Conservation (phyloP, 1,140 invertebrate genomes). For the Antheraea mylitta region DNA sequence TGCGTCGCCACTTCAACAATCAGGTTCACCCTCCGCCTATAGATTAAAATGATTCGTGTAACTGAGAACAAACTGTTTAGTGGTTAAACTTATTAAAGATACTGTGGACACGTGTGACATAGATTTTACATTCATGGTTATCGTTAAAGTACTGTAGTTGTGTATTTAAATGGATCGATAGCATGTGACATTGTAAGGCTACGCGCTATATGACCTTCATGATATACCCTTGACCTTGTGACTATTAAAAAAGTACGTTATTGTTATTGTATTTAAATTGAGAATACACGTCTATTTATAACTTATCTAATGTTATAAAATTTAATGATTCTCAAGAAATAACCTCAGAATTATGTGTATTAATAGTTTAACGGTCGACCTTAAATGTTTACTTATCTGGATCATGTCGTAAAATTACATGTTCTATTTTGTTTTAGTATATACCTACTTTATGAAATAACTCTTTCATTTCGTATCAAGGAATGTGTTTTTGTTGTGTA, state of each 20-base stretch:
- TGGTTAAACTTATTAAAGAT: neutral
- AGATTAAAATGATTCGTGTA: no score
- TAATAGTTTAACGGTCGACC: constrained; percentile 9
- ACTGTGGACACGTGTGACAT: neutral
- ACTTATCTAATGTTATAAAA: neutral
- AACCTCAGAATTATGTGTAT: neutral
- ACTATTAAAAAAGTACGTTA: neutral
- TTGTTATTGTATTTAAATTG: neutral
- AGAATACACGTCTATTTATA: neutral
- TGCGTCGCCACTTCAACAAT: no score
- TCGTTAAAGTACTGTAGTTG: neutral
- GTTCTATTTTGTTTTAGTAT: neutral
- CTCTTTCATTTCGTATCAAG: neutral
- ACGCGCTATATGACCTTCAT: neutral
- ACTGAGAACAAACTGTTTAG: no score
- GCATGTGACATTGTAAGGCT: neutral
- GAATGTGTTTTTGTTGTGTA: no score
- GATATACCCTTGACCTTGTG: neutral
- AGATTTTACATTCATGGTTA: neutral
- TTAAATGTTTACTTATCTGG: constrained; percentile 1
- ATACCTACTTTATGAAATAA: neutral
- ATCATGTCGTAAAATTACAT: constrained; percentile 3
- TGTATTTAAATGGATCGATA: neutral
- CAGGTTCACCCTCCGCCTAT: no score
- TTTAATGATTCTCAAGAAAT: neutral